phyloP scores from a whole-genome alignment of 2,113 vertebrate species.

The Chrysemys picta region DNA sequence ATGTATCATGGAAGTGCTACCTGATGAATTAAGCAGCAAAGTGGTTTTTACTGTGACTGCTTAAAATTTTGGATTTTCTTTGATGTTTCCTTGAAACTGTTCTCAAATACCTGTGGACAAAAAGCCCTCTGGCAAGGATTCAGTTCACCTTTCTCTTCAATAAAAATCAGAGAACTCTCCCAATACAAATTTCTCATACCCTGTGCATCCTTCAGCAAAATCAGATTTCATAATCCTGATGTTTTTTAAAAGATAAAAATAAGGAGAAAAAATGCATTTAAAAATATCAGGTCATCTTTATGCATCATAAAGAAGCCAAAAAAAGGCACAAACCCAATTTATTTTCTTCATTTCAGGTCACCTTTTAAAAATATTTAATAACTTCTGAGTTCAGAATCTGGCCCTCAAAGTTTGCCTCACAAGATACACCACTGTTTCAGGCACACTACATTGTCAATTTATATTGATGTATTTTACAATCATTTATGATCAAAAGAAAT shows the following conservation, averaged over 20 bases:
- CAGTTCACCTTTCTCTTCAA: not conserved
- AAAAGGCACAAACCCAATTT: not conserved
- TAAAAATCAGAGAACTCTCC: not conserved
- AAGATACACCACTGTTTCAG: not conserved
- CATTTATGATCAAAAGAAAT: constrained; percentile 18
- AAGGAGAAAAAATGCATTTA: not conserved
- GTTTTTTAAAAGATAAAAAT: not conserved
- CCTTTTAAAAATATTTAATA: not conserved
- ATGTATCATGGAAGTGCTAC: not conserved
- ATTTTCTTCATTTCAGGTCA: not conserved
- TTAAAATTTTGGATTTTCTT: not conserved
- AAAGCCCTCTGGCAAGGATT: not conserved
- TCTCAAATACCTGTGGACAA: not conserved
- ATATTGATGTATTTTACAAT: not conserved
- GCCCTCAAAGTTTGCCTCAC: not conserved
- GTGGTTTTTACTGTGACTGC: not conserved
- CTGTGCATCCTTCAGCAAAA: not conserved
- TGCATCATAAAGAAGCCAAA: not conserved
- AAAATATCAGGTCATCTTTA: not conserved
- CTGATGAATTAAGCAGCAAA: not conserved
- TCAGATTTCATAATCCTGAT: not conserved
- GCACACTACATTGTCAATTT: not conserved
- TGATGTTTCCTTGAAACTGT: not conserved
- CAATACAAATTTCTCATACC: not conserved
- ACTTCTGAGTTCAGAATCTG: not conserved